phyloP scores from a whole-genome alignment of 2,113 vertebrate genomes.

The Rhipidura dahli region DNA sequence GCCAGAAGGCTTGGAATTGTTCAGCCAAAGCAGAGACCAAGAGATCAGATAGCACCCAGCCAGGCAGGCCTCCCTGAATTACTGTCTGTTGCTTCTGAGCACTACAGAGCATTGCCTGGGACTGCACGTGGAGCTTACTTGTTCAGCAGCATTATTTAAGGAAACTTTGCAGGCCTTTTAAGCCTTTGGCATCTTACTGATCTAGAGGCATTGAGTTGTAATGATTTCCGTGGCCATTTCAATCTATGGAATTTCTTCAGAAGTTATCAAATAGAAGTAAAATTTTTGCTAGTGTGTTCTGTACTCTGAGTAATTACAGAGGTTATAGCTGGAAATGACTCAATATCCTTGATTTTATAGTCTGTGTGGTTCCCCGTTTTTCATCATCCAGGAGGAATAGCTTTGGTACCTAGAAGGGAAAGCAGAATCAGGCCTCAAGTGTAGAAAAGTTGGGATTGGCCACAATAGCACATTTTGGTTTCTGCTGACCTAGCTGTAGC shows the following conservation, averaged over 20 bases:
- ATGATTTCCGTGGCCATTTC: neutral
- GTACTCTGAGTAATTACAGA: neutral
- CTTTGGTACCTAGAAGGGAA: neutral
- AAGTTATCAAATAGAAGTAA: neutral
- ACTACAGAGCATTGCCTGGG: neutral
- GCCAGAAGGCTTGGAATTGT: neutral
- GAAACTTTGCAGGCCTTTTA: neutral
- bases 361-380: neutral
- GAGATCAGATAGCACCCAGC: neutral
- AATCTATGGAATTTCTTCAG: neutral
- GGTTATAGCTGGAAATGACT: neutral
- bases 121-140: neutral
- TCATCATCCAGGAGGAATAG: neutral
- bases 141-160: neutral
- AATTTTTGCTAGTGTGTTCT: neutral
- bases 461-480: rapidly evolving
- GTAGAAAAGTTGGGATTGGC: neutral
- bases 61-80: neutral
- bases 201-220: neutral
- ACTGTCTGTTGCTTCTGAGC: neutral
- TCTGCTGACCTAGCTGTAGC: neutral
- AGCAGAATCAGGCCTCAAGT: neutral
- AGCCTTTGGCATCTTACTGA: neutral
- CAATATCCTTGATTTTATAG: neutral
- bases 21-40: neutral